Evolutionary conservation across 37 sponge, comb jelly and placozoan species (phyloP).

Genomic region (Oscarella lobularis): DNA sequence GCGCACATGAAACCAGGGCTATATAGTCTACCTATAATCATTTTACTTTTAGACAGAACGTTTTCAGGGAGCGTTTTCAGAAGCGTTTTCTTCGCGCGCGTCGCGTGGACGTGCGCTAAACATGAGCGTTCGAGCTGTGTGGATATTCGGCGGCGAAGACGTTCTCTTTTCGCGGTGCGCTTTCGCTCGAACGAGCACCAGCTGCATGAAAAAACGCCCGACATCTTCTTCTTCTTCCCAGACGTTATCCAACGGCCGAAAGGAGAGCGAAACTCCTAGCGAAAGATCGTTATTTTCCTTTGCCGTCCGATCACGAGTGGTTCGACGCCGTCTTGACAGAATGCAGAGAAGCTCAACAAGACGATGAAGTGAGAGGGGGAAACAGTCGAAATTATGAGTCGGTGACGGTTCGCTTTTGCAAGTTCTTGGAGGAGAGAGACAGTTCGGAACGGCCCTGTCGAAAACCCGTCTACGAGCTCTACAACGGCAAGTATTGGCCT

Average conservation of each 20-base stretch:
- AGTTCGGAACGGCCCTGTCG: constrained; percentile 19
- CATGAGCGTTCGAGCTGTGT: constrained; percentile 72
- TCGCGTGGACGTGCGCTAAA: too few relatives aligned
- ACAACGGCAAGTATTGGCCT: constrained; percentile 72
- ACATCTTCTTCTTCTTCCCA: constrained; percentile 7
- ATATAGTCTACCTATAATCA: too few relatives aligned
- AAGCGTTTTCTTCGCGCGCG: too few relatives aligned
- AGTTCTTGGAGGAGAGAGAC: constrained; percentile 47
- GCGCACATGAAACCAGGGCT: too few relatives aligned
- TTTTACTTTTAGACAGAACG: too few relatives aligned
- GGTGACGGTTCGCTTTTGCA: too few relatives aligned
- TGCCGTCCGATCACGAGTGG: constrained; percentile 32
- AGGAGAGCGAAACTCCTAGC: constrained; percentile 23
- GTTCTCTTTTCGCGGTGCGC: constrained; percentile 55
- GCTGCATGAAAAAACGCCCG: background rate
- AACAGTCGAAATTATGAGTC: too few relatives aligned
- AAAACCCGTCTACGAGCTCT: constrained; percentile 55
- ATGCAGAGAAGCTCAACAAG: constrained; percentile 17
- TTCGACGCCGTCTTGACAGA: constrained; percentile 20
- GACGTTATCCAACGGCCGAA: constrained; percentile 67
- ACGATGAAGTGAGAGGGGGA: constrained; percentile 19
- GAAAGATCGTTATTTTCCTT: constrained; percentile 13
- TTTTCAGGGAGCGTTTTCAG: too few relatives aligned
- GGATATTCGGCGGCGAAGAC: constrained; percentile 25
- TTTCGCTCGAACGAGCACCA: constrained; percentile 1